Percentiles rank a stretch among this genome's conserved stretches.
Conservation (phyloP, 2,888 invertebrate species). For the Gisinianus flammeolus region DNA sequence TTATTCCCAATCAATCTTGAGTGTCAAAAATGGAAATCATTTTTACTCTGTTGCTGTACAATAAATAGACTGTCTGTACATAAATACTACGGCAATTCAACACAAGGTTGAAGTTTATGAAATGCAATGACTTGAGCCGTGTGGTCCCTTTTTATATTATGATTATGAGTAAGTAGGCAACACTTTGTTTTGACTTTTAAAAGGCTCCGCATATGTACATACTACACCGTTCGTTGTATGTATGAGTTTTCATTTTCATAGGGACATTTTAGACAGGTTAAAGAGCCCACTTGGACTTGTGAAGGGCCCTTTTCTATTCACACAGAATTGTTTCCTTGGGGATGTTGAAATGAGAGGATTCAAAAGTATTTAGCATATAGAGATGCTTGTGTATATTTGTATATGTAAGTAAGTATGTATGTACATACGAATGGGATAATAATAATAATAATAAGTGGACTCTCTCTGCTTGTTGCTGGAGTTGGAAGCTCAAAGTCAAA, state of each 20-base stretch:
- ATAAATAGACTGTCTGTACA: neutral
- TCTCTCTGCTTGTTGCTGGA: conserved; percentile 9
- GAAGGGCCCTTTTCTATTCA: neutral
- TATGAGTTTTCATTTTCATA: neutral
- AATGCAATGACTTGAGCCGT: neutral
- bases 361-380: neutral
- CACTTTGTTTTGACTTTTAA: neutral
- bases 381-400: neutral
- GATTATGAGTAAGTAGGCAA: neutral
- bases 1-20: conserved; percentile 13
- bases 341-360: neutral
- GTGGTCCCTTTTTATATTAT: conserved; percentile 13
- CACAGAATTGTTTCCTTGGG: neutral
- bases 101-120: neutral
- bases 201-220: neutral
- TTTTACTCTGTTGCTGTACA: neutral
- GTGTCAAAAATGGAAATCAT: conserved; percentile 20
- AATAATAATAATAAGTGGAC: neutral
- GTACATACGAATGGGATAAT: neutral
- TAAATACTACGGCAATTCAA: neutral
- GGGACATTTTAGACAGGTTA: neutral
- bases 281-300: neutral
- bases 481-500: neutral
- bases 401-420: neutral
- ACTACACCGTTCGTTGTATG: neutral